Conservation (phyloP, 2,113 vertebrate genomes). For the Aix galericulata region DNA sequence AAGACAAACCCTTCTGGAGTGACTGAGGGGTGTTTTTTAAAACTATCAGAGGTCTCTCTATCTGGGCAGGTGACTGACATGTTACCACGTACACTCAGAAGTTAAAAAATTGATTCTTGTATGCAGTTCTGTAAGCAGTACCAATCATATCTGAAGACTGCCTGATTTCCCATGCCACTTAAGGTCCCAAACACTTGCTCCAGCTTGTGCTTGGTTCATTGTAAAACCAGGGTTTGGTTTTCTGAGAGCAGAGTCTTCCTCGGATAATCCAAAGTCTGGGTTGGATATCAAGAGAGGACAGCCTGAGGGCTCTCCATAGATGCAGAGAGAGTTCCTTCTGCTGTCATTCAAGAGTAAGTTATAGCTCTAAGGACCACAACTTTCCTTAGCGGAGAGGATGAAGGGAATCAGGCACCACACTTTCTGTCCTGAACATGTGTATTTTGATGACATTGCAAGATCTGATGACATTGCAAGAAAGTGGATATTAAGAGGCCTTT, state of each 20-base stretch:
- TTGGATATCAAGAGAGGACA: background rate
- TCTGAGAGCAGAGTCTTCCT: background rate
- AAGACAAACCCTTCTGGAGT: background rate
- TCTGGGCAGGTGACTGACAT: background rate
- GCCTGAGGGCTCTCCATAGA: background rate
- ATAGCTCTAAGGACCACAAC: background rate
- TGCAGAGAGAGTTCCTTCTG: background rate
- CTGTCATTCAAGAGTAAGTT: background rate
- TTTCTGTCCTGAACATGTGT: background rate
- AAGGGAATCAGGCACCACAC: background rate
- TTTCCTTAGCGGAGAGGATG: background rate
- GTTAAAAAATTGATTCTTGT: background rate
- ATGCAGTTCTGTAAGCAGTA: background rate
- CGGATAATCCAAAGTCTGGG: background rate
- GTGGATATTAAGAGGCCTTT: background rate
- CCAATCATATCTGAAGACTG: rapidly evolving
- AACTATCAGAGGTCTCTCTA: rapidly evolving
- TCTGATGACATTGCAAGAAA: background rate
- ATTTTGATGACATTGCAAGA: background rate
- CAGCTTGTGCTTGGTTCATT: background rate
- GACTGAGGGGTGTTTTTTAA: background rate
- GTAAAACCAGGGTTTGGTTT: background rate
- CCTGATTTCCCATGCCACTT: background rate
- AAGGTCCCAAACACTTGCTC: background rate
- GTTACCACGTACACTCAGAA: background rate